Percentiles rank a stretch among this genome's conserved stretches.
phyloP scores from a whole-genome alignment of 2,888 invertebrate species.

The Apamea monoglypha region DNA sequence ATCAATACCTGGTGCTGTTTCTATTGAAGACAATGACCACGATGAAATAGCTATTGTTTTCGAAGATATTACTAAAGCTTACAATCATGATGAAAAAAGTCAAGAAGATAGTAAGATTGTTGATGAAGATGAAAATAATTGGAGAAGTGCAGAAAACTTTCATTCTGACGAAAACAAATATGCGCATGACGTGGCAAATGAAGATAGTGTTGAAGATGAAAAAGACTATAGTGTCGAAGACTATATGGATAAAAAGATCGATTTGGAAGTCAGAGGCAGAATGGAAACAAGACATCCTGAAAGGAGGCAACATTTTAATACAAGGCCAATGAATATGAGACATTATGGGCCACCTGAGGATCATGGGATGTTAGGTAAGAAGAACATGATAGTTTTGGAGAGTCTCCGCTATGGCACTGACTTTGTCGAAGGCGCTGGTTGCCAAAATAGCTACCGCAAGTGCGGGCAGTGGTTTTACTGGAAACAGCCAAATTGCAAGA shows the following conservation, averaged over 20 bases:
- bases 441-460: neutral
- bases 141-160: slow-evolving; percentile 52
- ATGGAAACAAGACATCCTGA: slow-evolving; percentile 32
- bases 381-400: neutral
- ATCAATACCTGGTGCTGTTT: neutral
- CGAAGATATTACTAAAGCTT: slow-evolving; percentile 31
- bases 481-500: neutral
- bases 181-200: slow-evolving; percentile 25
- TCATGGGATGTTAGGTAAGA: slow-evolving; percentile 44
- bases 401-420: neutral
- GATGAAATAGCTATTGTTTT: slow-evolving; percentile 36
- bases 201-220: slow-evolving; percentile 33
- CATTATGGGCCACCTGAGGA: slow-evolving; percentile 28
- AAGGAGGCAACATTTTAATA: slow-evolving; percentile 15
- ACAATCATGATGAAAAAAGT: slow-evolving; percentile 8
- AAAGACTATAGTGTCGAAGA: slow-evolving; percentile 28
- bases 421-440: neutral
- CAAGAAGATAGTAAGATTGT: slow-evolving; percentile 4
- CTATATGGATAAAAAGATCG: slow-evolving; percentile 41
- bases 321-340: slow-evolving; percentile 14
- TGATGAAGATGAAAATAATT: slow-evolving; percentile 32
- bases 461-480: neutral
- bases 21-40: slow-evolving; percentile 4
- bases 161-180: slow-evolving; percentile 26
- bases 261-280: slow-evolving; percentile 28